These are phyloP conservation scores for Nomada ruficornis DNA, from an alignment of 2,888 invertebrate genomes.

Conservation along the genomic window DNA sequence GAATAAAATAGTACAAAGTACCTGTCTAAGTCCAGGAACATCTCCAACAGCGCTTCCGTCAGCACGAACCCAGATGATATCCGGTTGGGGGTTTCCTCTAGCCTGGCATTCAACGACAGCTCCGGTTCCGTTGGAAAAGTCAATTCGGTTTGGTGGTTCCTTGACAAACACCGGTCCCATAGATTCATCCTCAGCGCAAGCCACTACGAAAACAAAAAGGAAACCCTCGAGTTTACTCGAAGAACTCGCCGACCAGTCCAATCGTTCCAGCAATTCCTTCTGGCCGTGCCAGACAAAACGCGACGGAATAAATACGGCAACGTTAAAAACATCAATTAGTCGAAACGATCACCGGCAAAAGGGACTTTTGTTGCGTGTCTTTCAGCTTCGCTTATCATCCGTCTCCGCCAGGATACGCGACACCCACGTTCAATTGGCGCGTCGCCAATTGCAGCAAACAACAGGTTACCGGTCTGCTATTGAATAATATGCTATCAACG, in stretches of 20 bases:
- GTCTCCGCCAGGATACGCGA: conserved; percentile 72
- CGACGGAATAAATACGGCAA: neutral
- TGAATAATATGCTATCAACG: conserved; percentile 75
- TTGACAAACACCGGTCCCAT: conserved; percentile 96
- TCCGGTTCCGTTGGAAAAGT: conserved; percentile 97
- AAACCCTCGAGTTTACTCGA: neutral
- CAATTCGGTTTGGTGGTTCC: conserved; percentile 95
- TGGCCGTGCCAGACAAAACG: neutral
- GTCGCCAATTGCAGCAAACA: conserved; percentile 74
- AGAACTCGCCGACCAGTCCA: neutral
- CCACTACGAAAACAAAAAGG: conserved; percentile 57
- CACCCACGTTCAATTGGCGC: conserved; percentile 76
- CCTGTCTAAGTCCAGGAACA: conserved; percentile 94
- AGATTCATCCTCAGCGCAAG: conserved; percentile 89
- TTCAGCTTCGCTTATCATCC: conserved; percentile 67
- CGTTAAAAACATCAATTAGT: conserved; percentile 47
- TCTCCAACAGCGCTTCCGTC: conserved; percentile 96
- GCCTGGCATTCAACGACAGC: conserved; percentile 97
- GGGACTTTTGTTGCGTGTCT: conserved; percentile 58
- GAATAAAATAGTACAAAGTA: conserved; percentile 76
- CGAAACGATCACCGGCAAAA: conserved; percentile 23
- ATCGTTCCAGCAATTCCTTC: neutral
- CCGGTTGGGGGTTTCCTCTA: conserved; percentile 94
- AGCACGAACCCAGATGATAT: conserved; percentile 96
- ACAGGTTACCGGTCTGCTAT: conserved; percentile 73